Evolutionary conservation across 2,888 invertebrate species (phyloP).

Genomic region (Pristionchus entomophagus): DNA sequence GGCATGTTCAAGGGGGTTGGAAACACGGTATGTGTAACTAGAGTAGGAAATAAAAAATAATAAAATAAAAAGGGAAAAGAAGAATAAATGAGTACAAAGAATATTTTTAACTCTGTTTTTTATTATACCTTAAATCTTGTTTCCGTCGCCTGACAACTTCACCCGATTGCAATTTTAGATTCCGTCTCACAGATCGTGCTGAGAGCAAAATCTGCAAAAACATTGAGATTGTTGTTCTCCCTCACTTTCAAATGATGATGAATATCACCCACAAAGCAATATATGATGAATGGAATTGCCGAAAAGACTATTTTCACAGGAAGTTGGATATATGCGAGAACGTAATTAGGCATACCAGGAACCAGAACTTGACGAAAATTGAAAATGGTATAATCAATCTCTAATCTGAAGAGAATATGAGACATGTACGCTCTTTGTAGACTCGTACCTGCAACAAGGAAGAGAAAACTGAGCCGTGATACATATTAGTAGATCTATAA

Average conservation of each 20-base stretch:
- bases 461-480: background rate
- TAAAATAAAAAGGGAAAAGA: too few species aligned
- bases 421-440: too few species aligned
- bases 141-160: background rate
- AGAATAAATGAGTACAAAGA: too few species aligned
- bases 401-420: too few species aligned
- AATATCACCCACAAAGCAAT: background rate
- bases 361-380: too few species aligned
- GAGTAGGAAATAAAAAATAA: too few species aligned
- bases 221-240: background rate
- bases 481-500: background rate
- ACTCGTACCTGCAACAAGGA: background rate
- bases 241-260: background rate
- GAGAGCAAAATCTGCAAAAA: background rate
- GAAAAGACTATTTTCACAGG: too few species aligned
- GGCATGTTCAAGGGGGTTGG: background rate
- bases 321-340: too few species aligned
- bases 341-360: too few species aligned
- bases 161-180: background rate
- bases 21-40: background rate
- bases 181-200: background rate
- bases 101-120: background rate
- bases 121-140: background rate
- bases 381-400: too few species aligned
- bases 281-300: too few species aligned